phyloP scores from a whole-genome alignment of 2,113 vertebrate species.

The Pluvialis apricaria region DNA sequence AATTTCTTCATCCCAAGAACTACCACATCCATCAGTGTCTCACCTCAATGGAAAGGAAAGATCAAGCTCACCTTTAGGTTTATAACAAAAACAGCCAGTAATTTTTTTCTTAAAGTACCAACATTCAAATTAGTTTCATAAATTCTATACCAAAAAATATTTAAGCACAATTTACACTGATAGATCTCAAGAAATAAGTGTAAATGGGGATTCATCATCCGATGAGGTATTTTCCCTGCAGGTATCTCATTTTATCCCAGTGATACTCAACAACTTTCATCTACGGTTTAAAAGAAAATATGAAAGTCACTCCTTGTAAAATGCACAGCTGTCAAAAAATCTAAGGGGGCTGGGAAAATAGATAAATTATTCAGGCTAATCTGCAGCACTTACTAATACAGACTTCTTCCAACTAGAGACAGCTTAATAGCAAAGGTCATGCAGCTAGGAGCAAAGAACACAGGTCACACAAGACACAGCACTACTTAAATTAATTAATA shows the following conservation, averaged over 20 bases:
- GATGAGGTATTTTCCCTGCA: slow-evolving; percentile 11
- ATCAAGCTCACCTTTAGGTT: background rate
- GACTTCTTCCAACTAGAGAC: background rate
- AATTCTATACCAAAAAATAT: background rate
- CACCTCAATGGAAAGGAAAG: background rate
- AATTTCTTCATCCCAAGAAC: background rate
- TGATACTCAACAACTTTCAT: slow-evolving; percentile 22
- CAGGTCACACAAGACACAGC: background rate
- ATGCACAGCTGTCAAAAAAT: slow-evolving; percentile 8
- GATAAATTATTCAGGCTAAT: background rate
- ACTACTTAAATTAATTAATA: background rate
- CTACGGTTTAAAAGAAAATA: background rate
- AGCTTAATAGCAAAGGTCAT: background rate
- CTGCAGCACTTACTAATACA: background rate
- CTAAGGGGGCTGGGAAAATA: background rate
- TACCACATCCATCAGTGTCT: background rate
- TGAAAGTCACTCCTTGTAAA: background rate
- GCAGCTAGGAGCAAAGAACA: background rate
- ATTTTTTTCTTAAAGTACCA: background rate
- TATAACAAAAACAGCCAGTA: background rate
- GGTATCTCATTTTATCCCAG: background rate
- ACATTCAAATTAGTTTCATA: background rate
- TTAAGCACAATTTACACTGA: background rate
- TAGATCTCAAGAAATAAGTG: background rate
- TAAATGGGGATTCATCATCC: background rate